Percentiles rank a stretch among this genome's conserved stretches.
phyloP scores from a whole-genome alignment of 2,113 vertebrate species.

The Falco punctatus region DNA sequence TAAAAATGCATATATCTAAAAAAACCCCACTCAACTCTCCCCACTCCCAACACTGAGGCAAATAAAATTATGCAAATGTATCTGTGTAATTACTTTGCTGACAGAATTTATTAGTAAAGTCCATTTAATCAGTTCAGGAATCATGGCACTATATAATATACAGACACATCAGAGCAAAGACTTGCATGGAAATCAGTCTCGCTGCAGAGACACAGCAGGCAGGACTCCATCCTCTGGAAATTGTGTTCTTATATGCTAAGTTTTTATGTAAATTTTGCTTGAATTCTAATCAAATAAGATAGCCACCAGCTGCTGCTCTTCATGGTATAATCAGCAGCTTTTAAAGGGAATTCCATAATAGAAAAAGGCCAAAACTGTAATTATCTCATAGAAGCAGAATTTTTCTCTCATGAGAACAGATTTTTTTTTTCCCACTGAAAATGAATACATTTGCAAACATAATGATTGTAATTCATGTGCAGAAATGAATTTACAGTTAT shows the following conservation, averaged over 20 bases:
- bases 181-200: not conserved
- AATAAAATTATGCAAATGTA: not conserved
- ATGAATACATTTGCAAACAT: constrained; percentile 13
- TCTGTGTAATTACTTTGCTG: not conserved
- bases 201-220: not conserved
- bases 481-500: not conserved
- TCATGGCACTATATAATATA: not conserved
- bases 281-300: constrained; percentile 30
- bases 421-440: not conserved
- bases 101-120: not conserved
- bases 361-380: constrained; percentile 26
- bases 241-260: not conserved
- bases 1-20: not conserved
- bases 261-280: constrained; percentile 25
- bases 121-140: not conserved
- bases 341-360: constrained; percentile 36
- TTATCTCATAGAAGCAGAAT: constrained; percentile 21
- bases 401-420: constrained; percentile 27
- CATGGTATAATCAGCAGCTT: constrained; percentile 20
- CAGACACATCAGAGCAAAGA: not conserved
- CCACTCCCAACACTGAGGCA: not conserved
- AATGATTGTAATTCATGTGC: not conserved
- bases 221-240: not conserved
- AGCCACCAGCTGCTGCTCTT: constrained; percentile 32
- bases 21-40: not conserved